Evolutionary conservation across 2,113 vertebrate genomes (phyloP), one percentile per base, ranked within the genome.

Genomic region (Collichthys lucidus): DNA sequence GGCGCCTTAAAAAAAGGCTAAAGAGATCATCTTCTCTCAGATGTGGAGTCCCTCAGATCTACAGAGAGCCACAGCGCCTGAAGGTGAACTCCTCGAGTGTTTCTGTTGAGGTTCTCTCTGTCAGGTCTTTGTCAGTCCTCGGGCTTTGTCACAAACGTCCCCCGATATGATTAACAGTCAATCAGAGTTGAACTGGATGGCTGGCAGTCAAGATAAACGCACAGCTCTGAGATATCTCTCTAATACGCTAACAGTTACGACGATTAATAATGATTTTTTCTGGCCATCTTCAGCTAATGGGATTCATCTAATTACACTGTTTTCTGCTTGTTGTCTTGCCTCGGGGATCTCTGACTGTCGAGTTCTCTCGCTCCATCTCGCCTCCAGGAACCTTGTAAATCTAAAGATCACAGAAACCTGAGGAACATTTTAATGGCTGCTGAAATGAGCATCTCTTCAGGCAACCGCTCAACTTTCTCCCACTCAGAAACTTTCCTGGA

Each of bases 381-480:
- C 89, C 89, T 86, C 47, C 64, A 88, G 90, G 85, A 89, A 44
- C 70, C 71, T 82, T 67, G 79, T 80, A 71, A 88, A 86, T 88
- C 74, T 82, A 63, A 91, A 83, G 79, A 92, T 91, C 86, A 88
- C 73, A 93, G 79, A 79, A 35, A 89, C 83, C 88, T 78, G 79
- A 83, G 89, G 84, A 91, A 83, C 60, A 84, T 87, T 90, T 92
- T 89, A 91, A 91, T 92, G 84, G 90, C 66, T 90, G 88, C 88
- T 31, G 69, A 90, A 89, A 80, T 76, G 80, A 91, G 77, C 63
- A 71, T 91, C 76, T 90, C 91, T 91, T 86, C 66, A 89, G 88
- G 91, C 89, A 90, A 90, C 57, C 80, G 64, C 82, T 82, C 66
- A 80, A 91, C 84, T 91, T 88, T 93, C 79, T 89, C 74, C 91